Percentiles rank a stretch among this genome's conserved stretches.
Conservation (phyloP, 2,888 invertebrate species). For the Luperina nickerlii region DNA sequence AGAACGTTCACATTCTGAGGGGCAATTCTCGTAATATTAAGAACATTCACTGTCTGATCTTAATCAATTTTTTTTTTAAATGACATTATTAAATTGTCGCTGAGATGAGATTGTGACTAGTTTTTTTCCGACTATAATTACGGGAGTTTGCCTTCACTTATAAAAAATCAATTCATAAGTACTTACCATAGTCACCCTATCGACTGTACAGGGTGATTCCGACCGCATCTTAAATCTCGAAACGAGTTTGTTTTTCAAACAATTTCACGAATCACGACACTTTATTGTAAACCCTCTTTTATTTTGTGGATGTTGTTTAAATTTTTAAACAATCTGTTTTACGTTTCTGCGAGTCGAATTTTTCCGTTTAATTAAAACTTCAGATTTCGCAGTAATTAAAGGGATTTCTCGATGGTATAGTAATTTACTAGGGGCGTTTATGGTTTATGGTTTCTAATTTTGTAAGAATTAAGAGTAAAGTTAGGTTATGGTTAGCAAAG, state of each 20-base stretch:
- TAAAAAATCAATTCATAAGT: neutral
- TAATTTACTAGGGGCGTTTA: conserved; percentile 41
- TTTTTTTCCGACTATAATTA: too few species aligned
- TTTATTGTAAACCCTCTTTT: conserved; percentile 54
- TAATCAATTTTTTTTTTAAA: too few species aligned
- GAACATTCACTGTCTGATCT: too few species aligned
- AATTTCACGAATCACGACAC: conserved; percentile 61
- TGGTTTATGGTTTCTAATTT: conserved; percentile 37
- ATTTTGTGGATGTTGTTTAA: conserved; percentile 43
- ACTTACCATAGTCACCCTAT: conserved; percentile 41
- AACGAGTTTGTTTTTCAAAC: conserved; percentile 61
- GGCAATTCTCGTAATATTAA: too few species aligned
- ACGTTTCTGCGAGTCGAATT: neutral
- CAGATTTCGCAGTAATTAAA: conserved; percentile 47
- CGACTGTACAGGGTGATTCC: conserved; percentile 21
- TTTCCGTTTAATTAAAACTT: conserved; percentile 56
- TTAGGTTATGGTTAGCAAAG: neutral
- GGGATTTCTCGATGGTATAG: conserved; percentile 8
- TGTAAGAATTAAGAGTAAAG: conserved; percentile 12
- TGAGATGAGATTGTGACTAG: too few species aligned
- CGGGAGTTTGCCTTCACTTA: too few species aligned
- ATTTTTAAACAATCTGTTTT: conserved; percentile 33
- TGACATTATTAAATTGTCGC: too few species aligned
- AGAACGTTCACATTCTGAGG: too few species aligned
- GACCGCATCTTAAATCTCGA: conserved; percentile 44